Conservation (phyloP, 2,888 invertebrate genomes). For the Dryobotodes eremita region DNA sequence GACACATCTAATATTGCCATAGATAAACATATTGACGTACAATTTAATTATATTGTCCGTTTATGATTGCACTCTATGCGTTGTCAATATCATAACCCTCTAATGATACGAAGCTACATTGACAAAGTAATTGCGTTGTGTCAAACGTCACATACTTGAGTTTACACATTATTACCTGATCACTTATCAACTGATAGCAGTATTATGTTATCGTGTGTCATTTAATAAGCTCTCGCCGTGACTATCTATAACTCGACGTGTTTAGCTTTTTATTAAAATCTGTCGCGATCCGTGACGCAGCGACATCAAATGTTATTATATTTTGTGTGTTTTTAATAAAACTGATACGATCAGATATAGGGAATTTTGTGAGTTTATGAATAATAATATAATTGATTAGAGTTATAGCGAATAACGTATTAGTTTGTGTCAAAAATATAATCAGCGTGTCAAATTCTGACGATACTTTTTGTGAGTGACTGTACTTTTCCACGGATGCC, state of each 20-base stretch:
- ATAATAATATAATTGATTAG: conserved; percentile 66
- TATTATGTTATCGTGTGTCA: conserved; percentile 70
- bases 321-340: conserved; percentile 71
- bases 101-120: conserved; percentile 39
- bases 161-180: conserved; percentile 74
- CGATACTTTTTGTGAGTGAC: conserved; percentile 40
- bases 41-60: conserved; percentile 65
- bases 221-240: conserved; percentile 69
- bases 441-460: conserved; percentile 47
- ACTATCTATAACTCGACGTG: conserved; percentile 59
- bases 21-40: conserved; percentile 57
- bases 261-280: conserved; percentile 74
- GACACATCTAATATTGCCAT: conserved; percentile 48
- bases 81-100: conserved; percentile 43
- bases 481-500: conserved; percentile 34
- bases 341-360: conserved; percentile 61
- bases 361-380: conserved; percentile 59
- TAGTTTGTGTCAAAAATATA: conserved; percentile 52
- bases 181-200: conserved; percentile 68
- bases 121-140: conserved; percentile 63
- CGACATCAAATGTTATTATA: conserved; percentile 68
- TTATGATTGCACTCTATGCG: conserved; percentile 49
- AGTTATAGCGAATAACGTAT: conserved; percentile 44
- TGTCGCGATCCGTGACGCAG: conserved; percentile 66
- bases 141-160: conserved; percentile 66